These are phyloP conservation scores for Diacarnus erythraeanus DNA, from an alignment of 37 sponge, comb jelly and placozoan species.

Conservation along the genomic window DNA sequence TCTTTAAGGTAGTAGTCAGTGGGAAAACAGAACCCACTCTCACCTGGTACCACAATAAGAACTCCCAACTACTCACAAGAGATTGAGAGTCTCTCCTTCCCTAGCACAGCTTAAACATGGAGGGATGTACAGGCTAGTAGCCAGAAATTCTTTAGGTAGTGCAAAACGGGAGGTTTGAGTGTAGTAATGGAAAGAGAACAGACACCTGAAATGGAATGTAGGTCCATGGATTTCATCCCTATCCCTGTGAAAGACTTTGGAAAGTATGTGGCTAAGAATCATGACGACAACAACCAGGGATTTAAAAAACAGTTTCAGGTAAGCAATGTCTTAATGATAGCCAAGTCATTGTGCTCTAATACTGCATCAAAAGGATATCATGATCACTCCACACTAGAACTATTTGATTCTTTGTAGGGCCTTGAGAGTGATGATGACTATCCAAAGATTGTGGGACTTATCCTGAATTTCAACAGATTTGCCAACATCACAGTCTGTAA, in stretches of 20 bases:
- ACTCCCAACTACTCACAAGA: slow-evolving; percentile 10
- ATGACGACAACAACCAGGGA: slow-evolving; percentile 12
- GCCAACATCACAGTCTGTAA: not conserved
- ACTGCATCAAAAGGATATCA: too few species aligned
- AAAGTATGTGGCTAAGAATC: slow-evolving; percentile 18
- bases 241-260: slow-evolving; percentile 24
- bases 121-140: slow-evolving; percentile 22
- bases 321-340: not conserved
- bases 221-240: not conserved
- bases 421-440: not conserved
- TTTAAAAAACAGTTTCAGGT: slow-evolving; percentile 23
- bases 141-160: slow-evolving; percentile 27
- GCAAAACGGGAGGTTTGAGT: slow-evolving; percentile 5
- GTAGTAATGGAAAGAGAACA: slow-evolving; percentile 10
- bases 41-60: slow-evolving; percentile 11
- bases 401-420: not conserved
- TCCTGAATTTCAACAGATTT: not conserved
- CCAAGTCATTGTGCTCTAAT: too few species aligned
- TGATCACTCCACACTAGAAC: too few species aligned
- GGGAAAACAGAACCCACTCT: slow-evolving; percentile 23
- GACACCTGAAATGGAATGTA: not conserved
- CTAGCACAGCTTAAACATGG: slow-evolving; percentile 9
- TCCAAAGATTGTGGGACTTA: not conserved
- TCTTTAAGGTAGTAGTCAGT: slow-evolving; percentile 20
- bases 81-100: slow-evolving; percentile 5